A percentile compares a stretch with the other conserved stretches of the same genome.
Conservation (phyloP, 2,797 vertebrate species). For the Monodelphis domestica region DNA sequence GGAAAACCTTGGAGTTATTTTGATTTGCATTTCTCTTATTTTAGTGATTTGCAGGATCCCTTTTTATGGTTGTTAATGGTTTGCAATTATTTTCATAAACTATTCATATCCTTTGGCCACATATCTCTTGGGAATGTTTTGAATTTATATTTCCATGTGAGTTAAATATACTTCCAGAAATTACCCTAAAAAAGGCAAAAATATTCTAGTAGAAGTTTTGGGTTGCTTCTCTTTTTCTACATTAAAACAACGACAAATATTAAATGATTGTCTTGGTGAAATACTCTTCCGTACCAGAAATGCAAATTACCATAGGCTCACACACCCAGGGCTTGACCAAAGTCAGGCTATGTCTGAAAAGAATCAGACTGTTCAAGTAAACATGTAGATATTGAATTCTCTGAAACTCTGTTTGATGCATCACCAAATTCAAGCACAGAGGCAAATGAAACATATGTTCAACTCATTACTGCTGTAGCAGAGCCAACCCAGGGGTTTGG, state of each 20-base stretch:
- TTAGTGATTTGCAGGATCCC: neutral
- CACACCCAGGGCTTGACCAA: neutral
- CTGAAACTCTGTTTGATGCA: neutral
- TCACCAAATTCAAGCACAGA: neutral
- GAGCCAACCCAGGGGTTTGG: neutral
- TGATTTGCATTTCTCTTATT: neutral
- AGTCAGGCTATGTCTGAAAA: neutral
- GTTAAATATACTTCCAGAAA: neutral
- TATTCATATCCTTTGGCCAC: neutral
- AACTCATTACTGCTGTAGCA: neutral
- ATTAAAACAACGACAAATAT: neutral
- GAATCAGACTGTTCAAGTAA: neutral
- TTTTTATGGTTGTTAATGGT: neutral
- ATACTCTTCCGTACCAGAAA: too few relatives aligned
- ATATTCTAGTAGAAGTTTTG: neutral
- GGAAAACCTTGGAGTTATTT: neutral
- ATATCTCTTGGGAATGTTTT: neutral
- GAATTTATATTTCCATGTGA: neutral
- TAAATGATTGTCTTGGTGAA: neutral
- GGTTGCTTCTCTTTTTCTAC: neutral
- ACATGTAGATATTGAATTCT: neutral
- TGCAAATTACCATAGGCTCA: neutral
- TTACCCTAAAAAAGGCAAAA: neutral
- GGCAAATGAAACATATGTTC: neutral
- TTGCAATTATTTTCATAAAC: neutral